These are phyloP conservation scores for Heterocephalus glaber DNA, from an alignment of 2,113 vertebrate genomes.

Conservation along the genomic window DNA sequence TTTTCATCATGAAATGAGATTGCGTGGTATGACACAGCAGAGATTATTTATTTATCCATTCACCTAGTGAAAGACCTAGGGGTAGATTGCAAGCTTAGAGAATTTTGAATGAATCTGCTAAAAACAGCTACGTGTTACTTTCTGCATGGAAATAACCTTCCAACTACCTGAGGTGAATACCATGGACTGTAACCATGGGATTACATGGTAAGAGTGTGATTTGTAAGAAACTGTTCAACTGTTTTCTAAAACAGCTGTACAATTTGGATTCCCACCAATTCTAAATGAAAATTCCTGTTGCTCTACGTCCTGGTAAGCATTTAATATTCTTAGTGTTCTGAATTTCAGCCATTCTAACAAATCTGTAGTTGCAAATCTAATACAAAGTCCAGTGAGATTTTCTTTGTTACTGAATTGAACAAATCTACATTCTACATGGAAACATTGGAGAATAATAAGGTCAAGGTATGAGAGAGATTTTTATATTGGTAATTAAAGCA, in stretches of 20 bases:
- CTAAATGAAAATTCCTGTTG: neutral
- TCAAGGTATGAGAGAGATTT: neutral
- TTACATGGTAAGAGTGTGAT: neutral
- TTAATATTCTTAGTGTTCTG: neutral
- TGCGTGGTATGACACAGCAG: neutral
- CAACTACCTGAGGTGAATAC: neutral
- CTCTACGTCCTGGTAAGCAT: neutral
- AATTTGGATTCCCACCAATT: neutral
- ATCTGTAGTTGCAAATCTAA: neutral
- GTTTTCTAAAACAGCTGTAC: neutral
- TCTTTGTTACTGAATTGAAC: neutral
- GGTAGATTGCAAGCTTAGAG: neutral
- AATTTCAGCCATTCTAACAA: neutral
- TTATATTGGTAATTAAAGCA: neutral
- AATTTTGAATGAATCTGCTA: neutral
- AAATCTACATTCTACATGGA: neutral
- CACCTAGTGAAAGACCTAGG: neutral
- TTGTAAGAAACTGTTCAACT: neutral
- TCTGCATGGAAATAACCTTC: neutral
- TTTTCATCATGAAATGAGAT: neutral
- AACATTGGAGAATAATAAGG: neutral
- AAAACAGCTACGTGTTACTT: neutral
- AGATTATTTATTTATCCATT: neutral
- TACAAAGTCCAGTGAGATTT: neutral
- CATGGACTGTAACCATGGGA: neutral